phyloP scores from a whole-genome alignment of 2,113 vertebrate species.

The Salvator merianae region DNA sequence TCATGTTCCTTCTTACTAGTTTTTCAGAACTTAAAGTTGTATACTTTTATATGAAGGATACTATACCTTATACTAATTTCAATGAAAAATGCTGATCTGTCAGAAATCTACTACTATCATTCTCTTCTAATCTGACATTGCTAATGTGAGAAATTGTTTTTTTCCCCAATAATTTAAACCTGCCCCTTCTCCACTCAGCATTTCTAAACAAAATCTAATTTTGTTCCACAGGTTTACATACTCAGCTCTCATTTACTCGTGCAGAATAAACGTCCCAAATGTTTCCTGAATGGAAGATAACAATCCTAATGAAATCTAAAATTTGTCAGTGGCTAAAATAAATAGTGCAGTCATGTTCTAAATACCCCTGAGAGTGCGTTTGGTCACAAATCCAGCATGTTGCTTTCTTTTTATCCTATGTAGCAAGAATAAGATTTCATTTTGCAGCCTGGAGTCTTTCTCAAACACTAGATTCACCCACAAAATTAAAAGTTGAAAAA shows the following conservation, averaged over 20 bases:
- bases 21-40: no score
- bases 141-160: background rate
- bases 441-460: background rate
- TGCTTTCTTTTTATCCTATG: constrained; percentile 15
- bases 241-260: background rate
- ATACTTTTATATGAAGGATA: background rate
- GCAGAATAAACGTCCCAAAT: background rate
- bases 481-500: constrained; percentile 29
- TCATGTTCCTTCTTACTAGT: background rate
- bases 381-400: background rate
- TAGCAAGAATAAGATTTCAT: background rate
- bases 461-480: constrained; percentile 1
- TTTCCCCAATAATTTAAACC: background rate
- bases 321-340: background rate
- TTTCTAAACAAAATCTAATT: background rate
- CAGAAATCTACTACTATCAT: background rate
- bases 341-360: background rate
- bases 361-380: background rate
- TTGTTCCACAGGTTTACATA: background rate
- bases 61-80: background rate
- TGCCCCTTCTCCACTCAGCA: no score
- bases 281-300: background rate
- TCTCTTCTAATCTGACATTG: background rate
- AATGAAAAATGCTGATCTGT: background rate
- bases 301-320: background rate